Conservation (phyloP, 2,888 invertebrate genomes). For the Melinopterus prodromus region DNA sequence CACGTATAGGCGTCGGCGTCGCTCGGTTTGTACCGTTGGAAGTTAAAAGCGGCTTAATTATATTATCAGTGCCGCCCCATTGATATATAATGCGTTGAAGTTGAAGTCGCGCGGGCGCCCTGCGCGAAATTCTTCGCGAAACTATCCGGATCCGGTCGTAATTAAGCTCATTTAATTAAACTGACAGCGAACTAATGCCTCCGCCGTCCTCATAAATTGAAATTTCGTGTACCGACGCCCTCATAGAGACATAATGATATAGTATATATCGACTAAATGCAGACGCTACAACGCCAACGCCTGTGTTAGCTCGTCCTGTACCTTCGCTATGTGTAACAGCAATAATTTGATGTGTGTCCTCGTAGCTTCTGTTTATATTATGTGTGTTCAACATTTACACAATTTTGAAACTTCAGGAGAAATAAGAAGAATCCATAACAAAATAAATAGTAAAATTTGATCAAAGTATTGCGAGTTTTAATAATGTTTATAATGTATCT, state of each 20-base stretch:
- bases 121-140: conserved; percentile 56
- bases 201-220: conserved; percentile 57
- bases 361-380: background rate
- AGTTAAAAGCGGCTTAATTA: conserved; percentile 28
- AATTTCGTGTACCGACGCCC: conserved; percentile 57
- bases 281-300: conserved; percentile 4
- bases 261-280: conserved; percentile 9
- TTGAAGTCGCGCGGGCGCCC: conserved; percentile 15
- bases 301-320: background rate
- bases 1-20: conserved; percentile 8
- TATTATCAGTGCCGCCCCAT: conserved; percentile 29
- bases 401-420: background rate
- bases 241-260: conserved; percentile 37
- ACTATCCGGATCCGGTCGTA: conserved; percentile 56
- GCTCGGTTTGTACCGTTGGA: conserved; percentile 6
- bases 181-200: conserved; percentile 59
- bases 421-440: no score
- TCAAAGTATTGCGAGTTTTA: no score
- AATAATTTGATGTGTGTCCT: background rate
- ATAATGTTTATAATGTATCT: no score
- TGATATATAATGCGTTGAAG: conserved; percentile 17
- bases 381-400: background rate
- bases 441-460: no score
- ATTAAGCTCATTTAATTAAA: conserved; percentile 61
- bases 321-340: background rate